phyloP scores from a whole-genome alignment of 1,140 invertebrate genomes.

The Drosophila seguyi region DNA sequence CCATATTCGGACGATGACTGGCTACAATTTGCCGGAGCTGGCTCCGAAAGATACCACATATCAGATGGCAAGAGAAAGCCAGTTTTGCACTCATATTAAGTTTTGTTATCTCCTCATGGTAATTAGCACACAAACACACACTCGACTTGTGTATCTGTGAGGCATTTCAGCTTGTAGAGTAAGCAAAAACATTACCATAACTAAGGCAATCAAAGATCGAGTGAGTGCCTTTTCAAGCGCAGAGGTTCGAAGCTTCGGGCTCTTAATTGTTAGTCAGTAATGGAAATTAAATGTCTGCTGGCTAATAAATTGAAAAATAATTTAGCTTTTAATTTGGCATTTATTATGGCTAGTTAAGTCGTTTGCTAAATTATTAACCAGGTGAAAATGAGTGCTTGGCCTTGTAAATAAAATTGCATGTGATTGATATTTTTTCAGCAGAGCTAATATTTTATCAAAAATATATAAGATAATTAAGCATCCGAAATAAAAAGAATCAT shows the following conservation, averaged over 20 bases:
- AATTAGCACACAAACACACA: slow-evolving; percentile 34
- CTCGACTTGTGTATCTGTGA: slow-evolving; percentile 6
- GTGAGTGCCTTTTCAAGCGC: slow-evolving; percentile 7
- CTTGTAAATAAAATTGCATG: background rate
- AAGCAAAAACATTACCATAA: slow-evolving; percentile 11
- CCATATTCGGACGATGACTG: slow-evolving; percentile 43
- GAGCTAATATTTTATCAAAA: background rate
- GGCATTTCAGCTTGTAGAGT: slow-evolving; percentile 4
- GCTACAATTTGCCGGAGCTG: background rate
- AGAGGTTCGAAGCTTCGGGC: slow-evolving; percentile 1
- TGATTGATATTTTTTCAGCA: background rate
- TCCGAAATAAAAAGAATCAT: too few species aligned
- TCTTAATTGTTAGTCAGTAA: slow-evolving; percentile 11
- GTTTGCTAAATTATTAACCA: background rate
- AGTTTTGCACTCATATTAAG: slow-evolving; percentile 35
- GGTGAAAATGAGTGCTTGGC: background rate
- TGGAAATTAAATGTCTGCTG: slow-evolving; percentile 13
- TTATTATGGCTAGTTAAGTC: background rate
- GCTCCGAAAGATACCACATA: slow-evolving; percentile 14
- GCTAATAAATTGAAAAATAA: slow-evolving; percentile 11
- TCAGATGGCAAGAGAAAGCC: slow-evolving; percentile 30
- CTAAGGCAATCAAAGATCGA: slow-evolving; percentile 25
- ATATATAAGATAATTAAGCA: too few species aligned
- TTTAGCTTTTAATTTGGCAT: background rate
- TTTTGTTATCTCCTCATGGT: slow-evolving; percentile 39